phyloP scores from a whole-genome alignment of 1,140 invertebrate genomes.

The Dinothrombium tinctorium region DNA sequence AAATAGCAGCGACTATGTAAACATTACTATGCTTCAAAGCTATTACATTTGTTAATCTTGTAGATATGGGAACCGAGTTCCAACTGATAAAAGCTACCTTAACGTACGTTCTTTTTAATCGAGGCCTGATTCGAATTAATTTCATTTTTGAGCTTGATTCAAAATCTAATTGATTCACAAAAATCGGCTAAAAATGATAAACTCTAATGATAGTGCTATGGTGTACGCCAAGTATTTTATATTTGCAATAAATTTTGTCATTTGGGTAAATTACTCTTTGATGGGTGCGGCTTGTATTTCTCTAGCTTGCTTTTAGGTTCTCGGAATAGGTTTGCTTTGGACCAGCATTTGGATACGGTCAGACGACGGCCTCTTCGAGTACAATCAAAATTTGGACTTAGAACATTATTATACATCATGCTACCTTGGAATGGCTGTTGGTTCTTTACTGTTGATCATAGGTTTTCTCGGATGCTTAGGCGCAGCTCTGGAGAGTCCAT shows the following conservation, averaged over 20 bases:
- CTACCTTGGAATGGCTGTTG: slow-evolving; percentile 14
- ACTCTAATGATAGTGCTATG: not conserved
- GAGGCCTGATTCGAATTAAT: not conserved
- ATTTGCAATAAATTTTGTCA: slow-evolving; percentile 13
- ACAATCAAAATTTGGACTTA: slow-evolving; percentile 12
- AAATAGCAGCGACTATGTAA: too few species aligned
- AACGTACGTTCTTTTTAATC: not conserved
- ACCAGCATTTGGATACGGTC: slow-evolving; percentile 15
- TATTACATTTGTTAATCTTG: too few species aligned
- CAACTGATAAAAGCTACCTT: too few species aligned
- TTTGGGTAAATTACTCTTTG: slow-evolving; percentile 11
- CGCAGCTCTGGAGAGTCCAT: slow-evolving; percentile 16
- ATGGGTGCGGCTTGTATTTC: not conserved
- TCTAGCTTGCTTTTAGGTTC: slow-evolving; percentile 9
- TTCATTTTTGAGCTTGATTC: not conserved
- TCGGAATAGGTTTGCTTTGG: slow-evolving; percentile 14
- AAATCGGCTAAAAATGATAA: not conserved
- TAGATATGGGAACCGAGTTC: too few species aligned
- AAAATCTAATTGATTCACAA: not conserved
- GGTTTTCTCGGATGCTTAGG: slow-evolving; percentile 17
- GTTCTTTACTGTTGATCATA: slow-evolving; percentile 15
- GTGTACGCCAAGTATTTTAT: slow-evolving; percentile 16
- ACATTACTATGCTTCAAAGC: too few species aligned
- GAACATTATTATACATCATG: slow-evolving; percentile 16
- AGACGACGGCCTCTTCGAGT: slow-evolving; percentile 16